These are phyloP conservation scores for Sebastiscus tertius DNA, from an alignment of 2,797 vertebrate genomes.

Conservation along the genomic window DNA sequence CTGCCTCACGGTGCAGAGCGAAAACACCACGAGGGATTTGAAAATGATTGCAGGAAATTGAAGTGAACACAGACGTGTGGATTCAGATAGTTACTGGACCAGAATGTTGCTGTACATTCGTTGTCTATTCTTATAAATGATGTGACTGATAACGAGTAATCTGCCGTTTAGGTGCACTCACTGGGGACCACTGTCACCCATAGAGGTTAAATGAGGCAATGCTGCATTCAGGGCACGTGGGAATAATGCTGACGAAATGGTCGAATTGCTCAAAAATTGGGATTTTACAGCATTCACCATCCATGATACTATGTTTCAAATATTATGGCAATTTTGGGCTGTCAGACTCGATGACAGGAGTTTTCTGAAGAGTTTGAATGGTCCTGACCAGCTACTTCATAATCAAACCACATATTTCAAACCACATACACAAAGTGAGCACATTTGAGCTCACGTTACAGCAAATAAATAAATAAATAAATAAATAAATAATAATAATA, in stretches of 20 bases:
- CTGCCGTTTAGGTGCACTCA: slow-evolving; percentile 29
- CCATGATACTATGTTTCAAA: neutral
- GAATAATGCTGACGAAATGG: slow-evolving; percentile 2
- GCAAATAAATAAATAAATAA: neutral
- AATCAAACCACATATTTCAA: neutral
- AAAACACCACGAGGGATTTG: neutral
- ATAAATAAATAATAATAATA: neutral
- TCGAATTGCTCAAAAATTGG: neutral
- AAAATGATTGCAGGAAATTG: slow-evolving; percentile 12
- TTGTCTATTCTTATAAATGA: slow-evolving; percentile 5
- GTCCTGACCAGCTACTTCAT: neutral
- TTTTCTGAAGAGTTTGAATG: neutral
- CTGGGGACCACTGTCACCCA: slow-evolving; percentile 16
- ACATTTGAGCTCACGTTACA: neutral
- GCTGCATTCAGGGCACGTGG: slow-evolving; percentile 45
- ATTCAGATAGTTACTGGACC: neutral
- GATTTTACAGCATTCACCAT: neutral
- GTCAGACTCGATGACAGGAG: neutral
- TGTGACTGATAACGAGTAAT: slow-evolving; percentile 37
- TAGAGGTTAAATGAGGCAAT: slow-evolving; percentile 51
- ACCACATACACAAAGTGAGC: neutral
- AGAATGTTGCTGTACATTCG: neutral
- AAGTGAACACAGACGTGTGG: neutral
- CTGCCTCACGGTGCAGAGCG: slow-evolving; percentile 14
- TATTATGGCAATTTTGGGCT: neutral